Percentiles rank a stretch among this genome's conserved stretches.
Evolutionary conservation across 2,797 vertebrate species (phyloP).

Genomic region (Geotrypetes seraphini): DNA sequence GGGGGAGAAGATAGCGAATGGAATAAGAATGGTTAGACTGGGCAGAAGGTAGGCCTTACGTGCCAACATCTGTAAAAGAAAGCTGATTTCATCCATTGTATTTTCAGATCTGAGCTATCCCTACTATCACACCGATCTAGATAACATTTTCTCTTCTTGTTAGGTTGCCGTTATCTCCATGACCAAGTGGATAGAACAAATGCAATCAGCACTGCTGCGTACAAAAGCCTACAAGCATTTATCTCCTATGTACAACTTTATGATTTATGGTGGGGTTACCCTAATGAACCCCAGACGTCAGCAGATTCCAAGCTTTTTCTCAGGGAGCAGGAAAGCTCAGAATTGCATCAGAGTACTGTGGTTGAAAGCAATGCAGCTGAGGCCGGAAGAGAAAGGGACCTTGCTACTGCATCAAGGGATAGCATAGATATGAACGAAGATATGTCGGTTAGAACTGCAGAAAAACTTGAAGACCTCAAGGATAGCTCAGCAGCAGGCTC

Average conservation of each 20-base stretch:
- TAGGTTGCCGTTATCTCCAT: slow-evolving; percentile 46
- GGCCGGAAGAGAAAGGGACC: background rate
- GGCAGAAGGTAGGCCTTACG: too few relatives aligned
- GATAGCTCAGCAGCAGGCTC: background rate
- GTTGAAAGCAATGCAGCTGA: background rate
- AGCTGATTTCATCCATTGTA: too few relatives aligned
- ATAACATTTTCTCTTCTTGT: slow-evolving; percentile 9
- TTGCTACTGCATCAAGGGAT: background rate
- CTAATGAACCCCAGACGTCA: background rate
- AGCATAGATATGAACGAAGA: too few relatives aligned
- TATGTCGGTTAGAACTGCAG: background rate
- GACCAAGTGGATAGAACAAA: slow-evolving; percentile 34
- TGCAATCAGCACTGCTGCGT: slow-evolving; percentile 40
- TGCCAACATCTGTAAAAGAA: too few relatives aligned
- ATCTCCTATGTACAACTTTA: slow-evolving; percentile 69
- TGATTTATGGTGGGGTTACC: slow-evolving; percentile 70
- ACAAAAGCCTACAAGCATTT: slow-evolving; percentile 68
- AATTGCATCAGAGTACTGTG: too few relatives aligned
- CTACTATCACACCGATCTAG: too few relatives aligned
- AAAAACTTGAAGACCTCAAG: slow-evolving; percentile 8
- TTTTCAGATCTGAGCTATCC: too few relatives aligned
- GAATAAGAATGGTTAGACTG: too few relatives aligned
- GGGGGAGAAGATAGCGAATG: too few relatives aligned
- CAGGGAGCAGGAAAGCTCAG: too few relatives aligned
- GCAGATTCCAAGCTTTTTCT: background rate